Conservation (phyloP, 2,888 invertebrate species). For the Polyploca ridens region DNA sequence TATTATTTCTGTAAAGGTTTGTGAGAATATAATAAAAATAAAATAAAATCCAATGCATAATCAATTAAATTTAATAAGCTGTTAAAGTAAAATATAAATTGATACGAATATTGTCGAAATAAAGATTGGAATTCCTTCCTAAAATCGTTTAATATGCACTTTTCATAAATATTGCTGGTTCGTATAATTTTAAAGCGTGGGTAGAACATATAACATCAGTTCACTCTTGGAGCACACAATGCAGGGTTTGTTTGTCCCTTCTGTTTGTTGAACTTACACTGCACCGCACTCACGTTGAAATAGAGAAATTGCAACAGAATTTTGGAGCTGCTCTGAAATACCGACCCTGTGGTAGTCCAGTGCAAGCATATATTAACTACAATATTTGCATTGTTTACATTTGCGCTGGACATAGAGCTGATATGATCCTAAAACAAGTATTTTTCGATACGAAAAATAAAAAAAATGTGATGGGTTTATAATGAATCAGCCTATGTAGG, state of each 20-base stretch:
- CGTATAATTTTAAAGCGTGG: slow-evolving; percentile 20
- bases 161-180: neutral
- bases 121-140: neutral
- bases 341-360: neutral
- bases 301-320: slow-evolving; percentile 69
- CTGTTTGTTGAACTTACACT: slow-evolving; percentile 56
- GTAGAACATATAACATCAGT: slow-evolving; percentile 29
- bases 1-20: neutral
- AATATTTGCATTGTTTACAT: neutral
- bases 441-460: neutral
- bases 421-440: neutral
- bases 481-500: too few relatives aligned
- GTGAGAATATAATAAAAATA: neutral
- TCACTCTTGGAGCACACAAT: slow-evolving; percentile 61
- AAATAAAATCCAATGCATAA: neutral
- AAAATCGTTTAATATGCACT: neutral
- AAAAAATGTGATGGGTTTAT: too few relatives aligned
- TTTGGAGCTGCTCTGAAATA: slow-evolving; percentile 56
- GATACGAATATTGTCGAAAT: neutral
- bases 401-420: neutral
- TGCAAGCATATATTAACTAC: neutral
- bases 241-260: slow-evolving; percentile 63
- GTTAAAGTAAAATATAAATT: neutral
- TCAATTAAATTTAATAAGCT: neutral
- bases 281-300: slow-evolving; percentile 50